These are phyloP conservation scores for Parnassius orleans DNA, from an alignment of 2,888 invertebrate species.

Conservation along the genomic window DNA sequence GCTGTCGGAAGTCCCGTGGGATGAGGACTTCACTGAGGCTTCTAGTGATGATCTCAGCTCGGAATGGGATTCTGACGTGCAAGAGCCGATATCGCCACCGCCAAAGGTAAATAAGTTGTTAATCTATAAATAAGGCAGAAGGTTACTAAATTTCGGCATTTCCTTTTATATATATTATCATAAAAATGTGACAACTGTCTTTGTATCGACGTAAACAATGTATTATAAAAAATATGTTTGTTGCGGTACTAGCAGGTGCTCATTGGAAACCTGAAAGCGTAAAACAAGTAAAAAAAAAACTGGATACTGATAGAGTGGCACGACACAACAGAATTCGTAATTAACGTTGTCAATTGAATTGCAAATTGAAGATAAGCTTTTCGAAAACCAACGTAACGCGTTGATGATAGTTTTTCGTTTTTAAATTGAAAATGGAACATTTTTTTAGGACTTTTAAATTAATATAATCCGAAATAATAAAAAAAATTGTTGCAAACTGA, in stretches of 20 bases:
- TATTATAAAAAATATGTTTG: slow-evolving; percentile 19
- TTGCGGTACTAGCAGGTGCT: slow-evolving; percentile 4
- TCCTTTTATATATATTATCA: slow-evolving; percentile 1
- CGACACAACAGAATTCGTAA: slow-evolving; percentile 35
- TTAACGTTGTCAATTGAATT: slow-evolving; percentile 35
- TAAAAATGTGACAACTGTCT: slow-evolving; percentile 1
- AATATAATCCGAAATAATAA: neutral
- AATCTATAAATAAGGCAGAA: neutral
- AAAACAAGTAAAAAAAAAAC: slow-evolving; percentile 26
- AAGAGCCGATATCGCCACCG: slow-evolving; percentile 75
- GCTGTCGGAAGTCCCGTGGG: slow-evolving; percentile 87
- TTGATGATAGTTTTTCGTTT: slow-evolving; percentile 21
- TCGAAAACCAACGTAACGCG: slow-evolving; percentile 26
- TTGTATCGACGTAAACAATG: slow-evolving; percentile 13
- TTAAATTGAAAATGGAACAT: slow-evolving; percentile 10
- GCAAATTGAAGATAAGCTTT: slow-evolving; percentile 35
- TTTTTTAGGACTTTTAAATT: neutral
- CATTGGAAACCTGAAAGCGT: slow-evolving; percentile 24
- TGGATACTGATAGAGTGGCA: slow-evolving; percentile 27
- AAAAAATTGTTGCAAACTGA: no score
- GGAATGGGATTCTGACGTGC: slow-evolving; percentile 94
- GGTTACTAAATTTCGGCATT: neutral
- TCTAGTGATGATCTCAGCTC: slow-evolving; percentile 95
- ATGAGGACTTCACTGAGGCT: slow-evolving; percentile 92
- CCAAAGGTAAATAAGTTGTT: slow-evolving; percentile 51